Base-by-base conservation (phyloP, 2,888 invertebrate genomes). In the Cosmorhoe ocellata region DNA sequence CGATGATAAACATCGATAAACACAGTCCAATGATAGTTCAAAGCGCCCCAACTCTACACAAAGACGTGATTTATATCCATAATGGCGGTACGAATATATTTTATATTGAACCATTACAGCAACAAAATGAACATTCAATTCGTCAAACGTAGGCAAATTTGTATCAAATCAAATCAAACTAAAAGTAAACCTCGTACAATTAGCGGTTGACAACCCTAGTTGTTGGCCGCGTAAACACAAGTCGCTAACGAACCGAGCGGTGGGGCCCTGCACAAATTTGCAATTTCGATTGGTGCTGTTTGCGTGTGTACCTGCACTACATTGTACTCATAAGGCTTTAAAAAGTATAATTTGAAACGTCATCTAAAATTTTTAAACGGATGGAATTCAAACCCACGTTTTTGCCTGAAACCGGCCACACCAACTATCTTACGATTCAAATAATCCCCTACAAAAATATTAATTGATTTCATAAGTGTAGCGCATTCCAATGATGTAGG, bases 201-300 rank as follows among this genome's bases (percentile, higher is more conserved):
- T 88, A 85, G 81, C 67, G 74, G 80, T 77, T 72, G 83, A 63
- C 84, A 85, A 62, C 88, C 87, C 86, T 86, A 78, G 79, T 74
- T 77, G 80, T 71, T 71, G 80, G 80, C 79, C 79, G 81, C 84
- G 86, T 86, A 86, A 88, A 89, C 87, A 89, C 85, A 85, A 84
- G 84, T 84, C 81, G 80, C 86, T 90, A 90, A 90, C 89, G 89
- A 90, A 90, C 85, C 87, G 79, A 72, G 76, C 82, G 76, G 82
- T 77, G 75, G 81, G 77, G 84, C 80, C 85, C 84, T 88, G 87
- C 88, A 85, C 87, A 86, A 86, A 90, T 89, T 89, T 90, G 88
- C 89, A 90, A 89, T 88, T 89, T 89, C 88, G 86, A 90, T 89
- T 90, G 86, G 75, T 67, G 65, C 73, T 77, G 80, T 78, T 83